Base-by-base conservation (phyloP, 2,113 vertebrate species). In the Desmodus rotundus region DNA sequence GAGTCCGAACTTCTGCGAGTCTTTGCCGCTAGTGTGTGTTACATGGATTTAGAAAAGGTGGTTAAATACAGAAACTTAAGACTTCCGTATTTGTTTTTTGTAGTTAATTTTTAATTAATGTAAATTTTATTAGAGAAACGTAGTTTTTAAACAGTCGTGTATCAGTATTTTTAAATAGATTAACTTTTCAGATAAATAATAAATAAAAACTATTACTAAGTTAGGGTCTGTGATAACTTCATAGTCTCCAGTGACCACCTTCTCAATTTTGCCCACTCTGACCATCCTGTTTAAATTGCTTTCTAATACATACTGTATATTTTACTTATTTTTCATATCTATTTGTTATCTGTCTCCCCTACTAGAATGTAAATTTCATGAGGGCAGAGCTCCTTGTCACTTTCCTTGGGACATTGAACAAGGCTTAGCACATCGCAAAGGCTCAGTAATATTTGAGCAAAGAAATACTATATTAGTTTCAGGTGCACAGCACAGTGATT, bases 71-170 rank as follows among this genome's bases (percentile, higher is more conserved):
- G 63, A 93, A 89, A 63, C 52, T 70, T 43, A 83, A 63, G 41
- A 22, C 24, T 45, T 83, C 10, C 2, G 11, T 82, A 19, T 58
- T 81, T 81, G 38, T 47, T 81, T 81, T 41, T 14, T 81, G 24
- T 82, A 83, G 63, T 63, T 83, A 63, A 63, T 45, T 63, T 83
- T 33, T 63, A 63, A 83, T 82, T 43, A 82, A 43, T 77, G 61
- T 87, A 61, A 78, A 95, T 95, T 96, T 95, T 31, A 87, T 88
- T 97, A 93, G 93, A 82, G 97, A 94, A 94, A 70, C 52, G 97
- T 74, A 3, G 45, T 90, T 70, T 89, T 87, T 92, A 61, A 94
- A 16, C 28, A 74, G 8, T 36, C 5, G 5, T 41, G 14, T 10
- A 47, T 33, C 17, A 15, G 43, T 47, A 31, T 80, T 89, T 83